These are phyloP conservation scores for Anguilla megastoma DNA, from an alignment of 2,797 vertebrate species.

Conservation along the genomic window DNA sequence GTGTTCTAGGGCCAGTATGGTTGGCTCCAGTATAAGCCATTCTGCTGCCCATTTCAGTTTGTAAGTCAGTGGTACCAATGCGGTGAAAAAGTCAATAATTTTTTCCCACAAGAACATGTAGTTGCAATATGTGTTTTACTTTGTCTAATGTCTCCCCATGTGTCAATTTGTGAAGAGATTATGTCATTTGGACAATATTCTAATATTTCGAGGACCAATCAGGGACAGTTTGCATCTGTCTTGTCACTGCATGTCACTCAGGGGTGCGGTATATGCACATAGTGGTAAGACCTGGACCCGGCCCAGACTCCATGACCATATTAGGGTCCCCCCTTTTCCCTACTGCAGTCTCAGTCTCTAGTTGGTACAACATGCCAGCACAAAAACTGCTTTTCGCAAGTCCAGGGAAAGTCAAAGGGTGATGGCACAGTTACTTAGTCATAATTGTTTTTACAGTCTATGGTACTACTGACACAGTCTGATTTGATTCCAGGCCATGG, in stretches of 20 bases:
- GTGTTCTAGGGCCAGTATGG: too few species aligned
- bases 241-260: neutral
- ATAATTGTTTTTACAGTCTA: neutral
- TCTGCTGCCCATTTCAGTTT: too few species aligned
- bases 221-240: neutral
- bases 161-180: neutral
- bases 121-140: too few species aligned
- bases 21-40: too few species aligned
- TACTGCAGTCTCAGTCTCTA: neutral
- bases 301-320: neutral
- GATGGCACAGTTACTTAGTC: too few species aligned
- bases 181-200: neutral
- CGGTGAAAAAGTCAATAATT: too few species aligned
- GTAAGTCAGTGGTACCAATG: too few species aligned
- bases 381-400: too few species aligned
- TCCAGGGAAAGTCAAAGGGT: too few species aligned
- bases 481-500: neutral
- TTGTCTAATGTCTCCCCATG: too few species aligned
- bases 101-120: too few species aligned
- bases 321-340: neutral
- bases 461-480: neutral
- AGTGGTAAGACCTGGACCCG: neutral
- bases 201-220: neutral
- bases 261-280: neutral
- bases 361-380: neutral